Base-by-base conservation (phyloP, 2,888 invertebrate species). In the Chloromyia formosa region DNA sequence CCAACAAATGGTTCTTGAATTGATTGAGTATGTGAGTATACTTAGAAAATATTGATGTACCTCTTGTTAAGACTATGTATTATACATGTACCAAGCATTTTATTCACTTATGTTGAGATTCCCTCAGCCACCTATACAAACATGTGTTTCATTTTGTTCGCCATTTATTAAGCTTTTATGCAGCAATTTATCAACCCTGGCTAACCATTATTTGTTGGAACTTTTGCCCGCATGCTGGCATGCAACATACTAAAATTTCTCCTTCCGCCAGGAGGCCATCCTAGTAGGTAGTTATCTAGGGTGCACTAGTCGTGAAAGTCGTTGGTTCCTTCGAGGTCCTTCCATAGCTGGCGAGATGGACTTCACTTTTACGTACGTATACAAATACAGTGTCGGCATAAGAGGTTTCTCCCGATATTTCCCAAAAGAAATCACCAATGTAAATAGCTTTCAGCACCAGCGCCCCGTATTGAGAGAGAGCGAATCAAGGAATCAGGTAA, bases 401-500 rank as follows among this genome's bases (percentile, higher is more conserved):
- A 22, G 56, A 56, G 20, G 18, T 18, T 18, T 56, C 22, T 56
- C 56, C 56, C 18, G 56, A 10, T 3, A 61, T 16, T 27, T 42
- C 4, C 1, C 10, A 10, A 10, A 49, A 49, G 20, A 20, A 22
- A 49, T 69, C 16, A 12, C 69, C 22, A 40, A 69, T 69, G 54
- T 69, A 69, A 69, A 54, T 69, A 69, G 20, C 18, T 69, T 69
- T 69, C 56, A 69, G 12, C 69, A 56, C 69, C 20, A 69, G 54
- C 54, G 53, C 69, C 16, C 7, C n/a, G 7, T 4, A 35, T 35
- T 2, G 27, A 2, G 27, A 35, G 27, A 2, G 7, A 35, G 27
- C 27, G 7, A 35, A 35, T 35, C 27, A 35, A 35, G 27, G 22
- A 53, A 64, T 16, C 40, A 23, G 16, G 53, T 22, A 23, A 23